Conservation (phyloP, 2,113 vertebrate genomes). For the Coracopsis vasa region DNA sequence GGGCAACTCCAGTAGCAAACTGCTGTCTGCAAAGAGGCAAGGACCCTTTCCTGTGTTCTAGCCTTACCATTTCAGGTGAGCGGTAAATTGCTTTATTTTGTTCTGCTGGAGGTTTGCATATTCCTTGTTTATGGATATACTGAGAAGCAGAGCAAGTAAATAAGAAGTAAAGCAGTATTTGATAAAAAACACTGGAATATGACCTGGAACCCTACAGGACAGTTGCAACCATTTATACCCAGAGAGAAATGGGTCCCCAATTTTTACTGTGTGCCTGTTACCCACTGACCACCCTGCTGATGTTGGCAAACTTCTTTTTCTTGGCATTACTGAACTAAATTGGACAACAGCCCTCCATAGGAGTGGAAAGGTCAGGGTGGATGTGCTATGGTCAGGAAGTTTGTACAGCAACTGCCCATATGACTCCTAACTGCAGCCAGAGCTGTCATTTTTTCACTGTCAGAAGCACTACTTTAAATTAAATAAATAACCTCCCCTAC, state of each 20-base stretch:
- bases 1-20: not conserved
- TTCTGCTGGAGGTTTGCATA: not conserved
- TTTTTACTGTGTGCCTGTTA: not conserved
- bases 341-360: not conserved
- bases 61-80: not conserved
- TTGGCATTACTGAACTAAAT: not conserved
- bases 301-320: not conserved
- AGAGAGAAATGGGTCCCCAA: not conserved
- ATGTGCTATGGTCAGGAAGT: not conserved
- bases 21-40: not conserved
- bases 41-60: not conserved
- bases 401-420: not conserved
- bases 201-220: not conserved
- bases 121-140: not conserved
- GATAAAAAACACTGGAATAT: fast-evolving
- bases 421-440: not conserved
- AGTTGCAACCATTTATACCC: not conserved
- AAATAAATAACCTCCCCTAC: slow-evolving; percentile 1
- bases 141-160: not conserved
- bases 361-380: not conserved
- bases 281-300: not conserved
- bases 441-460: not conserved
- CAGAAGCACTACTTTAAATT: not conserved
- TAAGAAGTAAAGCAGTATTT: not conserved
- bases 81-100: not conserved